Evolutionary conservation across 2,113 vertebrate species (phyloP).

Genomic region (Patagioenas fasciata): DNA sequence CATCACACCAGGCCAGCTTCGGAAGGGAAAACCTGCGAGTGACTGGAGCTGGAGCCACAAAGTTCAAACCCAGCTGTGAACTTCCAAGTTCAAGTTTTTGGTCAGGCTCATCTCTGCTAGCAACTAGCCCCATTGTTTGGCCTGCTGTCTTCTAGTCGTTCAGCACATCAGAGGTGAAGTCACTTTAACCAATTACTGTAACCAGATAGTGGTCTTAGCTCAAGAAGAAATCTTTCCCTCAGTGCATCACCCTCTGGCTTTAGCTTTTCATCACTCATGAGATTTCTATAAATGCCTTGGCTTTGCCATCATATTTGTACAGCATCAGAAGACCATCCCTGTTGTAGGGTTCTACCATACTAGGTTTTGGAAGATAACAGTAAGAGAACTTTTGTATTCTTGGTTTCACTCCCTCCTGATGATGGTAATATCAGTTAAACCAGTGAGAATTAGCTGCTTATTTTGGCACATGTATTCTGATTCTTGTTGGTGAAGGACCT

Average conservation of each 20-base stretch:
- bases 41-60: slow-evolving; percentile 1
- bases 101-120: slow-evolving; percentile 58
- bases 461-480: not conserved
- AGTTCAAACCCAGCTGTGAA: slow-evolving; percentile 58
- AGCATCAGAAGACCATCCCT: not conserved
- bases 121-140: slow-evolving; percentile 60
- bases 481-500: not conserved
- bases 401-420: not conserved
- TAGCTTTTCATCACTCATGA: slow-evolving; percentile 5
- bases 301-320: not conserved
- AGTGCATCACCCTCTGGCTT: slow-evolving; percentile 43
- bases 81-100: slow-evolving; percentile 46
- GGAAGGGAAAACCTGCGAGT: slow-evolving; percentile 55
- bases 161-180: slow-evolving; percentile 44
- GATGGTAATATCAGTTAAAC: not conserved
- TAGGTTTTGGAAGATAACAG: not conserved
- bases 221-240: slow-evolving; percentile 46
- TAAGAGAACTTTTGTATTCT: not conserved
- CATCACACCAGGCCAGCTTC: slow-evolving; percentile 14
- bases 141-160: slow-evolving; percentile 26
- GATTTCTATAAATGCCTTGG: not conserved
- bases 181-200: slow-evolving; percentile 57
- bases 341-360: not conserved
- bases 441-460: not conserved
- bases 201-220: slow-evolving; percentile 50